Base-by-base conservation (phyloP, 2,888 invertebrate species). In the Lamproptera curius region DNA sequence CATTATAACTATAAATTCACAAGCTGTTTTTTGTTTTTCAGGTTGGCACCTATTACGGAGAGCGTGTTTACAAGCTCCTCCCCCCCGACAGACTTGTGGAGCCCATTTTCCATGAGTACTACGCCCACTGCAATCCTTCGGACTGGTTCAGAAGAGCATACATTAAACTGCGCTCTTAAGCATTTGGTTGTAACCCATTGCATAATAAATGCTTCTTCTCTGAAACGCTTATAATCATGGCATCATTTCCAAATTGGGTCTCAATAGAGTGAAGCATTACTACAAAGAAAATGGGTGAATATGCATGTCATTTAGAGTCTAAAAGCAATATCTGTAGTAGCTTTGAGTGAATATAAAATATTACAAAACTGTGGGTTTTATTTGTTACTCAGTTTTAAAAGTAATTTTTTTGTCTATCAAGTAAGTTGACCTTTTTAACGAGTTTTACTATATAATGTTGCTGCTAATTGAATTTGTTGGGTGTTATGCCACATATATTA, bases 21-120 rank as follows among this genome's bases (percentile, higher is more conserved):
- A n/a, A n/a, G n/a, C n/a, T n/a, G n/a, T n/a, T n/a, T n/a, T n/a
- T 52, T 52, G 46, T 42, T 11, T 54, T 74, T 68, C 70, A 87
- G 88, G 92, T 94, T 4, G 98, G 98, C 38, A 97, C 95, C 1
- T 94, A 92, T 77, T 96, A 93, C 59, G 96, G 96, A 3, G 94
- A 95, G 70, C 94, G 93, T 16, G 81, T 97, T 9, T 98, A 89
- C 87, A 92, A 93, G 63, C 92, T 92, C 0, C 56, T 91, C 28
- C 90, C 91, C 0, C 77, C 90, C 42, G 92, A 93, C 58, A 85
- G 88, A 1, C 89, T 93, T 16, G 72, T 93, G 1, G 87, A 90
- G 28, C 94, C 94, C 0, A 79, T 75, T 41, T 88, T 90, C 71
- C 84, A 89, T 40, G 96, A 96, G 68, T 95, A 92, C 76, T 94